These are phyloP conservation scores for Sandelia bainsii DNA, from an alignment of 2,797 vertebrate genomes.

Conservation along the genomic window DNA sequence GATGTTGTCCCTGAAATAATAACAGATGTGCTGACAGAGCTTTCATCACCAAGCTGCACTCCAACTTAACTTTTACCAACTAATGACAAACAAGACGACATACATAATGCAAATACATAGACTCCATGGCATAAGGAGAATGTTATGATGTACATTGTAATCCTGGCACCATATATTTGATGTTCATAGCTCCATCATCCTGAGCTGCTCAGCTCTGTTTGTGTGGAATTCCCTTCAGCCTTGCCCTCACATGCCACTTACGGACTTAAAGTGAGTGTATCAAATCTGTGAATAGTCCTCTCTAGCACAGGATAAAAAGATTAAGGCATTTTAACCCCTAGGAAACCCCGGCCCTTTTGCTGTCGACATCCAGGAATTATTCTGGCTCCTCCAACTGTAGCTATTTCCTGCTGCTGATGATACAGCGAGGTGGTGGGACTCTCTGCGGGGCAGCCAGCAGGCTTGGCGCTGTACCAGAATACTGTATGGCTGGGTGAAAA, in stretches of 20 bases:
- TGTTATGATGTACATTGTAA: slow-evolving; percentile 20
- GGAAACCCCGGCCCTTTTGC: slow-evolving; percentile 66
- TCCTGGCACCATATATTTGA: slow-evolving; percentile 25
- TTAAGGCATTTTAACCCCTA: slow-evolving; percentile 83
- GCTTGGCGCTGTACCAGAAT: slow-evolving; percentile 63
- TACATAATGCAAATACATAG: background rate
- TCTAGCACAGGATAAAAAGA: slow-evolving; percentile 81
- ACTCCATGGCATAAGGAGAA: background rate
- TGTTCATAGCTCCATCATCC: slow-evolving; percentile 32
- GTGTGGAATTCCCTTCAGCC: slow-evolving; percentile 55
- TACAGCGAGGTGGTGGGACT: slow-evolving; percentile 42
- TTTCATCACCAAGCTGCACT: slow-evolving; percentile 5
- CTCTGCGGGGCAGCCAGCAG: slow-evolving; percentile 50
- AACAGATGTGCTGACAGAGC: slow-evolving; percentile 11
- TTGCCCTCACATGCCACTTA: slow-evolving; percentile 71
- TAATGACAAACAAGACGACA: slow-evolving; percentile 11
- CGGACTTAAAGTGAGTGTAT: slow-evolving; percentile 79
- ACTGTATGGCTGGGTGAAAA: slow-evolving; percentile 54
- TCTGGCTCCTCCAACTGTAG: slow-evolving; percentile 63
- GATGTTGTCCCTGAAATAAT: slow-evolving; percentile 25
- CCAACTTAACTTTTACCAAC: slow-evolving; percentile 5
- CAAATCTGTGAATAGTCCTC: slow-evolving; percentile 81
- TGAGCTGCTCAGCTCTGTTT: slow-evolving; percentile 55
- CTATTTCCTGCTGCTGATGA: slow-evolving; percentile 60
- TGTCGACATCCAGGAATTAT: slow-evolving; percentile 73